Base-by-base conservation (phyloP, 2,888 invertebrate species). In the Clepsis dumicolana region DNA sequence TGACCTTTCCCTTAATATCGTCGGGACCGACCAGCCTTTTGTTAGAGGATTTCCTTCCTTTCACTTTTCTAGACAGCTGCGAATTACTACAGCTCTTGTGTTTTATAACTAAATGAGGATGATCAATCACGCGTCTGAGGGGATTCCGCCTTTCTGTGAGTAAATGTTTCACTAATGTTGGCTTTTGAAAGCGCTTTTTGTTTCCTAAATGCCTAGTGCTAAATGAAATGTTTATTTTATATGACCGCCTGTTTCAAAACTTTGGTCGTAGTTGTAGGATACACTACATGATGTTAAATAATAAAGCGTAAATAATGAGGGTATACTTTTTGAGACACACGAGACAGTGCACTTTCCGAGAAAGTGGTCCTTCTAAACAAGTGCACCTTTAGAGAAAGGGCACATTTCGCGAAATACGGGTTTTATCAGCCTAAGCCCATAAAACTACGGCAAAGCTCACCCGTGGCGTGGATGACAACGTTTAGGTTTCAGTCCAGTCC, bases 11-110 rank as follows among this genome's bases (percentile, higher is more conserved):
- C 35, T 44, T 64, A 68, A 68, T 64, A 57, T 59, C 52, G 52
- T 50, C 32, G 52, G 32, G 60, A 38, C 53, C 61, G 61, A 18
- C 68, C 59, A 63, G 52, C 57, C 27, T 29, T 53, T 53, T 62
- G 56, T 67, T 65, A 25, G 56, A 38, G 50, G 38, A 59, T 63
- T 61, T 5, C 38, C 35, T 48, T 53, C 63, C 56, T 57, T 63
- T 63, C 56, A 62, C 50, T 68, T 59, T 64, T 52, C 59, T 64
- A 64, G 68, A 64, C 64, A 53, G 63, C 68, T 68, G 68, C 68
- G 56, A 68, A 68, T 68, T 64, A 59, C 44, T 64, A 62, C 56
- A 50, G 62, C 56, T 29, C 62, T 64, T 64, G 63, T 68, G 68
- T 68, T 68, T 68, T 64, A 68, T 64, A 59, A 41, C 63, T 64